A percentile compares a stretch with the other conserved stretches of the same genome.
These are phyloP conservation scores for Lordiphosa andalusiaca DNA, from an alignment of 2,888 invertebrate genomes.

Conservation along the genomic window DNA sequence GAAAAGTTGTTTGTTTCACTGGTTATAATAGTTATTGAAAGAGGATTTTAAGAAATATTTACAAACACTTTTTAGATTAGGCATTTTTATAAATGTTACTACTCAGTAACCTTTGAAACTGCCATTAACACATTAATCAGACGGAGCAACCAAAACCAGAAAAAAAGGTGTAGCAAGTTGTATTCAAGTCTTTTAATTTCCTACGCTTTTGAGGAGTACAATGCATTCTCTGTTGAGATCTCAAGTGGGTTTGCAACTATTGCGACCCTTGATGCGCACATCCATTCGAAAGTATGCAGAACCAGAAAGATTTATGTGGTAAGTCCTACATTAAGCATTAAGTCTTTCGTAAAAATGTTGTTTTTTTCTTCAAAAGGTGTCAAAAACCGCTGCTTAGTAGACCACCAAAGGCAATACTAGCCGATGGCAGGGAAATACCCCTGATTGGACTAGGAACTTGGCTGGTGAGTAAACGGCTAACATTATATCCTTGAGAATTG, in stretches of 20 bases:
- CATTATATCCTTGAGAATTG: not conserved
- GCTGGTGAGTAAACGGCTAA: constrained; percentile 25
- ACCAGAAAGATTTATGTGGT: constrained; percentile 41
- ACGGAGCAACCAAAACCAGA: not conserved
- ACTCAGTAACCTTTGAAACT: constrained; percentile 7
- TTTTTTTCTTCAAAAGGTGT: constrained; percentile 10
- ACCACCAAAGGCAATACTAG: constrained; percentile 30
- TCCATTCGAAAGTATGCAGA: constrained; percentile 10
- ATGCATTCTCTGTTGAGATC: constrained; percentile 9
- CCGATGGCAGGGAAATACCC: constrained; percentile 37
- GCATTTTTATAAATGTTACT: too few relatives aligned
- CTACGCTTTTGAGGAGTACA: not conserved
- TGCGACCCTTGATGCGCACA: not conserved
- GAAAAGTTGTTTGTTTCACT: too few relatives aligned
- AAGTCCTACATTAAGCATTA: not conserved
- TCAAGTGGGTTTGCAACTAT: not conserved
- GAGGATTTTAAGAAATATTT: too few relatives aligned
- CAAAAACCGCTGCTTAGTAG: not conserved
- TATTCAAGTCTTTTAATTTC: not conserved
- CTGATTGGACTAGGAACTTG: constrained; percentile 58
- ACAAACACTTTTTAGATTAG: too few relatives aligned
- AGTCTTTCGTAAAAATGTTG: not conserved
- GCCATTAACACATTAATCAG: not conserved
- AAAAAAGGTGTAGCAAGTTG: too few relatives aligned
- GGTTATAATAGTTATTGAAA: too few relatives aligned